Conservation (phyloP, 2,888 invertebrate genomes). For the Chrysolina oricalcia region DNA sequence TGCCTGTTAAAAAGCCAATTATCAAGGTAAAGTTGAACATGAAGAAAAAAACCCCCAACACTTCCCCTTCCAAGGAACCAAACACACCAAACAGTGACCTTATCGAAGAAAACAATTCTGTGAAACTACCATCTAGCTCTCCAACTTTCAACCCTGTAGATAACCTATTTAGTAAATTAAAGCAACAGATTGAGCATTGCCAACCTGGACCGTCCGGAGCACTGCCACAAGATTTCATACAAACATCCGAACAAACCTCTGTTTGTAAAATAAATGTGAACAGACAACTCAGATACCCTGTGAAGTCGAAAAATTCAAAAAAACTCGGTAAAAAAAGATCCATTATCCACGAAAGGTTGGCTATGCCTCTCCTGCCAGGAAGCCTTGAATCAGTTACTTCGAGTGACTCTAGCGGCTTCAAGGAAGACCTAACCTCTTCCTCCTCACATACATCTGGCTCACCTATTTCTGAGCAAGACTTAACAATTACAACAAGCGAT, state of each 20-base stretch:
- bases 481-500: background rate
- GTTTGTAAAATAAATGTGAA: background rate
- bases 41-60: constrained; percentile 37
- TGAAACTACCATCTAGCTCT: background rate
- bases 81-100: constrained; percentile 24
- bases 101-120: background rate
- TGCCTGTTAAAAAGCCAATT: constrained; percentile 44
- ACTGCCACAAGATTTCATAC: background rate
- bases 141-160: constrained; percentile 52
- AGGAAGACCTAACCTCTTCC: constrained; percentile 12
- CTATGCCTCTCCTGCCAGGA: constrained; percentile 27
- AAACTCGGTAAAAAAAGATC: constrained; percentile 28
- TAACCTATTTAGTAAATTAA: constrained; percentile 52
- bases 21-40: constrained; percentile 47
- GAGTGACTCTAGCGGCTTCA: constrained; percentile 24
- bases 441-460: background rate
- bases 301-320: background rate
- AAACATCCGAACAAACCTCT: background rate
- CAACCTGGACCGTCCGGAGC: constrained; percentile 34
- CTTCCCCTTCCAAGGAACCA: constrained; percentile 19
- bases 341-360: constrained; percentile 20
- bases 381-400: background rate
- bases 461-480: background rate
- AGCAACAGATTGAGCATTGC: constrained; percentile 41
- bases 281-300: background rate